Evolutionary conservation across 2,888 invertebrate species (phyloP).

Genomic region (Flabesymbios commensalis): DNA sequence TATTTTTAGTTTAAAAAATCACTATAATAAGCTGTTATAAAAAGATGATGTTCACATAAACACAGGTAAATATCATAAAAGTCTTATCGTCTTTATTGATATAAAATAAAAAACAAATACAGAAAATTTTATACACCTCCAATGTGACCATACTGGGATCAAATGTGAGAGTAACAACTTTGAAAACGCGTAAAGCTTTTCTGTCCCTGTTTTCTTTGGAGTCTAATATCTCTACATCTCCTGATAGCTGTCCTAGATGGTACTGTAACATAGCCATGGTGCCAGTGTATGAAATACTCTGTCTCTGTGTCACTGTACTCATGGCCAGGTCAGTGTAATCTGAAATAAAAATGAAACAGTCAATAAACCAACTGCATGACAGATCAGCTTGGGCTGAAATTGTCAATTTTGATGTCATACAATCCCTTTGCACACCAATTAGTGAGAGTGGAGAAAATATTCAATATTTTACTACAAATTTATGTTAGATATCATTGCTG

Average conservation of each 20-base stretch:
- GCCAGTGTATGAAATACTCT: constrained; percentile 86
- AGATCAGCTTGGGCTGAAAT: background rate
- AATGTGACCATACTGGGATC: constrained; percentile 79
- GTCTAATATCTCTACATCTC: constrained; percentile 50
- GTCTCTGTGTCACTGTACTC: constrained; percentile 89
- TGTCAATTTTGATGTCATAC: background rate
- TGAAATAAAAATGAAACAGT: constrained; percentile 51
- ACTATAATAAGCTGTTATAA: too few species aligned
- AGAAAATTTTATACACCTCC: constrained; percentile 71
- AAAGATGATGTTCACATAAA: too few species aligned
- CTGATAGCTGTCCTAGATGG: constrained; percentile 61
- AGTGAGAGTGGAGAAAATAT: too few species aligned
- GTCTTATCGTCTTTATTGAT: too few species aligned
- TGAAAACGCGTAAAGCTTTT: constrained; percentile 73
- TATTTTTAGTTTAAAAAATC: too few species aligned
- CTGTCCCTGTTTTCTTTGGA: constrained; percentile 40
- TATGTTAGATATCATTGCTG: too few species aligned
- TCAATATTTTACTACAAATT: too few species aligned
- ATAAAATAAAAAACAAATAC: too few species aligned
- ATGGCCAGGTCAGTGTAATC: constrained; percentile 95
- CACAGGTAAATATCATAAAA: too few species aligned
- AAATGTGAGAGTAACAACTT: constrained; percentile 78
- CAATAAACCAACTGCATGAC: background rate
- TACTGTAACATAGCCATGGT: constrained; percentile 66
- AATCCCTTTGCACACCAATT: background rate